These are phyloP conservation scores for Atta cephalotes DNA, from an alignment of 1,140 invertebrate genomes.

Conservation along the genomic window DNA sequence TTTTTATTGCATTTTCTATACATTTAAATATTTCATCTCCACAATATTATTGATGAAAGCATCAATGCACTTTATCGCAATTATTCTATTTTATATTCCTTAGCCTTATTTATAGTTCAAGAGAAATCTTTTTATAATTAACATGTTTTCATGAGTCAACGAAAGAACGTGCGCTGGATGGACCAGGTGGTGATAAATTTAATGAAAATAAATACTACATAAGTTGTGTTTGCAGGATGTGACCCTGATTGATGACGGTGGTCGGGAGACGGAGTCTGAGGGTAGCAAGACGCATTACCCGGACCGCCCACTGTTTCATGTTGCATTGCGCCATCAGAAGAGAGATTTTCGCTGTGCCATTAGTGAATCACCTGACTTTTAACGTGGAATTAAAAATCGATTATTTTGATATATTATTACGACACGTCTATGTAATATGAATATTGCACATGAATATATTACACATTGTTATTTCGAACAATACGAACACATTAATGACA, in stretches of 20 bases:
- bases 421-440: neutral
- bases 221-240: constrained; percentile 80
- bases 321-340: constrained; percentile 78
- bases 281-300: constrained; percentile 86
- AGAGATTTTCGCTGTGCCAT: constrained; percentile 75
- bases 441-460: neutral
- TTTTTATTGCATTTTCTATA: neutral
- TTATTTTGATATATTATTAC: constrained; percentile 13
- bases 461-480: neutral
- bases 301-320: constrained; percentile 83
- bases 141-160: neutral
- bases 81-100: constrained; percentile 1
- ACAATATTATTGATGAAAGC: neutral
- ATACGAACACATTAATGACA: no score
- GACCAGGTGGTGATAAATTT: constrained; percentile 73
- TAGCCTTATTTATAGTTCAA: neutral
- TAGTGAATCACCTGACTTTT: constrained; percentile 70
- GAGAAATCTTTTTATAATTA: neutral
- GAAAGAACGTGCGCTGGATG: constrained; percentile 21
- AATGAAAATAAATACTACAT: constrained; percentile 87
- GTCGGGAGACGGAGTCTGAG: constrained; percentile 80
- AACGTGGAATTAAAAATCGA: constrained; percentile 70
- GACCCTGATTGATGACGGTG: constrained; percentile 85
- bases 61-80: neutral
- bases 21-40: neutral